Evolutionary conservation across 2,113 vertebrate species (phyloP), one percentile per base, ranked within the genome.

Genomic region (Speoplatyrhinus poulsoni): DNA sequence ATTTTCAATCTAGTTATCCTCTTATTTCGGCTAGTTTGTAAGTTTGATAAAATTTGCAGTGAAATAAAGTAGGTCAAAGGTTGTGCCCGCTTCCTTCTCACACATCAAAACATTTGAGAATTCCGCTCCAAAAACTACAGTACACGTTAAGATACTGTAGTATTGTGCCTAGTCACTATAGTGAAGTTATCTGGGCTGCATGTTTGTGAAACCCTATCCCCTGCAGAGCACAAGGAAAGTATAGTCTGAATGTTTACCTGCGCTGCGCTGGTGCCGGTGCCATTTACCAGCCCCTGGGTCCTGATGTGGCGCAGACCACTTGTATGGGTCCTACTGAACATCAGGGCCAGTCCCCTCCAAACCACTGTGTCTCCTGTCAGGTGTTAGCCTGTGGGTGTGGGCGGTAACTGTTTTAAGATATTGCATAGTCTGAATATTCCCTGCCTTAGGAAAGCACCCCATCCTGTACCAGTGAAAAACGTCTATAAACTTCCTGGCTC

Each of bases 331-430:
- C 77, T 75, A 65, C 62, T 49, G 60, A 73, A 72, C 48, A 91
- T 19, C 80, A 83, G 85, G 60, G 36, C 66, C 62, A 89, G 60
- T 46, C 83, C 79, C 61, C 82, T 84, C 82, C 82, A 71, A 26
- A 90, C 67, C 60, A 89, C 76, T 4, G 46, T 41, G 63, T 92
- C 89, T 4, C 82, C 84, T 3, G 85, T 69, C 90, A 67, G 60
- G 11, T 64, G 75, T 3, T 10, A 15, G 7, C 15, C 52, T 54
- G 52, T 8, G 4, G 33, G 33, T 16, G 52, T 8, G 4, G 33
- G 33, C 6, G 55, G 16, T 19, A 6, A 57, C 26, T 60, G 58
- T 60, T 60, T 60, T 60, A 12, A 46, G 56, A n/a, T 60, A 57
- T 53, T 53, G 9, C 4, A n/a, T 53, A n/a, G 9, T 53, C 50